These are phyloP conservation scores for Tetramorium bicarinatum DNA, from an alignment of 2,888 invertebrate species.

Conservation along the genomic window DNA sequence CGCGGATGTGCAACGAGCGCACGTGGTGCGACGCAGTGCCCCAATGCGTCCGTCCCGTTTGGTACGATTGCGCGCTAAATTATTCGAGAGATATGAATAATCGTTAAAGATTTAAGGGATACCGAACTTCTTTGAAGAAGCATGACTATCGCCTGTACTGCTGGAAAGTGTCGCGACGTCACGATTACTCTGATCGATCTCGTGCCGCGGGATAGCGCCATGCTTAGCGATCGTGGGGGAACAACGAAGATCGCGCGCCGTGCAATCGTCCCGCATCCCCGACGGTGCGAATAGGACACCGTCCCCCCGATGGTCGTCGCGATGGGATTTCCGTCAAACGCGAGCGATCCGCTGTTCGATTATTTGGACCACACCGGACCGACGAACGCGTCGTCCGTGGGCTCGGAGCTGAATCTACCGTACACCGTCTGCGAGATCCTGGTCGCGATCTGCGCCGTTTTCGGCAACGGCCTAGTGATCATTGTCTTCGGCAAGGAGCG, in stretches of 20 bases:
- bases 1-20: neutral
- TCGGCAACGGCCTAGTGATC: conserved; percentile 95
- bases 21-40: neutral
- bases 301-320: conserved; percentile 41
- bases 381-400: conserved; percentile 57
- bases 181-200: neutral
- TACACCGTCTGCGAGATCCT: conserved; percentile 94
- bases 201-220: neutral
- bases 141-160: neutral
- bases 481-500: conserved; percentile 94
- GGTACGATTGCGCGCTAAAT: neutral
- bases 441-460: conserved; percentile 93
- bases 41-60: neutral
- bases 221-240: neutral
- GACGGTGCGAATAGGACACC: neutral
- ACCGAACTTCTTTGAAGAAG: neutral
- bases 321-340: conserved; percentile 71
- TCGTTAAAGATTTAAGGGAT: neutral
- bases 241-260: neutral
- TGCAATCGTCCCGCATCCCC: neutral
- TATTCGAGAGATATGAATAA: neutral
- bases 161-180: neutral
- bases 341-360: conserved; percentile 55
- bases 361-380: conserved; percentile 39
- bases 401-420: conserved; percentile 90